Base-by-base conservation (phyloP, 2,888 invertebrate species). In the Microctonus aethiopoides region DNA sequence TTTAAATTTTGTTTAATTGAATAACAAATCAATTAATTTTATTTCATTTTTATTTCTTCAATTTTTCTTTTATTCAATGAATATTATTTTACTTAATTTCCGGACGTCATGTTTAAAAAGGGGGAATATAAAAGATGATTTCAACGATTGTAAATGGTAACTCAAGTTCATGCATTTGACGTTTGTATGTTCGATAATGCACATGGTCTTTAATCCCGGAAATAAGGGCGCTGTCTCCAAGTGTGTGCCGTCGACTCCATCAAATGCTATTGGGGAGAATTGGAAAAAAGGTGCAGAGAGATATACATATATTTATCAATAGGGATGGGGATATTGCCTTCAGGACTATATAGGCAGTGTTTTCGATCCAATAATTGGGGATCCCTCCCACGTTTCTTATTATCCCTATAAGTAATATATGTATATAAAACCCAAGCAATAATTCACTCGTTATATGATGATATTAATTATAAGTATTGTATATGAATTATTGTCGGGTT, bases 151-250 rank as follows among this genome's bases (percentile, higher is more conserved):
- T 46, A 46, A 46, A 46, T 46, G 16, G 16, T 46, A 46, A 74
- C 74, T 74, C 70, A 70, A 69, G 73, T 79, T 46, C 76, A 79
- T 82, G 82, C 77, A 75, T 79, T 80, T 83, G 82, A 83, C 83
- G 80, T 82, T 81, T 76, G 76, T 78, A 76, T 75, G 80, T 78
- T 82, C 76, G 77, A 68, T 68, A 68, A 62, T 68, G 61, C 67
- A 61, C 67, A 61, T 76, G 77, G 74, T 79, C 76, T 78, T 78
- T 77, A 79, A 78, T 76, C 74, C 72, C 69, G 74, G 77, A 79
- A 81, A 78, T 77, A 76, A 81, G 77, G 75, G 77, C 67, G 71
- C 72, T 74, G 68, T 70, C 72, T 72, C 32, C 54, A 61, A 62
- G 39, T 68, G 52, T n/a, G 16, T 20, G 46, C 46, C 46, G 46